Percentiles rank a stretch among this genome's conserved stretches.
These are phyloP conservation scores for Sarcophaga carnaria DNA, from an alignment of 2,888 invertebrate species.

Conservation along the genomic window DNA sequence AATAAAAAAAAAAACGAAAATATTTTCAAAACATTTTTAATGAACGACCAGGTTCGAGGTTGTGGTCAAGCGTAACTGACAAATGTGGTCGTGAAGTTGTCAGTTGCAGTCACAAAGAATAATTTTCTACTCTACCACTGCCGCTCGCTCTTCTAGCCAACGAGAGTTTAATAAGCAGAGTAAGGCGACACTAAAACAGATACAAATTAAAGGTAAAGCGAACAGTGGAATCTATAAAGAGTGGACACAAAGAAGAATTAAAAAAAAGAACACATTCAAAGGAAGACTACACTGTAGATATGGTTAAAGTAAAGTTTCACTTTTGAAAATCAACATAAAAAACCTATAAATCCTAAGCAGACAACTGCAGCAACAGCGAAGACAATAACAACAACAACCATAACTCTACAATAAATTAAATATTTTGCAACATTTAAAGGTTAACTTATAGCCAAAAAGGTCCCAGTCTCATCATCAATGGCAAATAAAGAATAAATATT, in stretches of 20 bases:
- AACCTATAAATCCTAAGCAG: conserved; percentile 76
- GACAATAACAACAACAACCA: background rate
- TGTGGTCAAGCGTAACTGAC: conserved; percentile 74
- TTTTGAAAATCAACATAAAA: conserved; percentile 78
- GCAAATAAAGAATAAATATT: background rate
- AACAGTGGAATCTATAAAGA: background rate
- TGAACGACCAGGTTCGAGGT: conserved; percentile 52
- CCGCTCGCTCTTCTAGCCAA: no score
- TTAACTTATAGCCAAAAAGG: no score
- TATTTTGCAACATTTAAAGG: background rate
- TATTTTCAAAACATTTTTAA: conserved; percentile 39
- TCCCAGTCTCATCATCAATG: no score
- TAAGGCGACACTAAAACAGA: background rate
- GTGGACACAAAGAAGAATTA: background rate
- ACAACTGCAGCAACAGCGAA: background rate
- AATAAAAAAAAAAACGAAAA: conserved; percentile 13
- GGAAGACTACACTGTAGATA: background rate
- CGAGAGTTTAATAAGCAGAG: no score
- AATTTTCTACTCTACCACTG: conserved; percentile 67
- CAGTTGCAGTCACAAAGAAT: conserved; percentile 71
- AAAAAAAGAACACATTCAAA: background rate
- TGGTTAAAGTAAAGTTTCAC: background rate
- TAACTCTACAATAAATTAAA: background rate
- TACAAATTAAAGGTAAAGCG: background rate
- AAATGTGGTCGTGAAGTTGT: conserved; percentile 72